These are phyloP conservation scores for Ciconia boyciana DNA, from an alignment of 2,113 vertebrate species.

Conservation along the genomic window DNA sequence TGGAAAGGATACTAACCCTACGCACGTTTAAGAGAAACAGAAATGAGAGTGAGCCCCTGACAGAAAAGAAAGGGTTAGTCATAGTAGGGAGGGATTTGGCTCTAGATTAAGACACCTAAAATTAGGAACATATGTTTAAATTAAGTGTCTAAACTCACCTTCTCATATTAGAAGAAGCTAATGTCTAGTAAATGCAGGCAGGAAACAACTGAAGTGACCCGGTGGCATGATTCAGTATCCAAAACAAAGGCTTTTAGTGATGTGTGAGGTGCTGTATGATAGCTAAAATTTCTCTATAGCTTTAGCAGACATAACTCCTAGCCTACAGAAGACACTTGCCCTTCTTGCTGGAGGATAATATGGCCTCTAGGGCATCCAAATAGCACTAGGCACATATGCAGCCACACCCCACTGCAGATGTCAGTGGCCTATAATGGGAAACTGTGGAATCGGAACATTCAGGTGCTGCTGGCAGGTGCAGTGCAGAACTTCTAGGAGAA, in stretches of 20 bases:
- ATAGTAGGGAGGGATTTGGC: not conserved
- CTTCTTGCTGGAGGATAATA: not conserved
- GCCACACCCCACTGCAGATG: not conserved
- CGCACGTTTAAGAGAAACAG: fast-evolving
- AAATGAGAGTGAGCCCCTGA: not conserved
- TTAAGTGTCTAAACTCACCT: not conserved
- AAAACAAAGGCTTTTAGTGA: not conserved
- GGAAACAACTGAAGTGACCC: not conserved
- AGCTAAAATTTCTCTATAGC: not conserved
- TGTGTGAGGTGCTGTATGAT: not conserved
- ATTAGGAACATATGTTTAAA: not conserved
- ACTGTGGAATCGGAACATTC: not conserved
- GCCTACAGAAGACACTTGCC: not conserved
- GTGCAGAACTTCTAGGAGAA: not conserved
- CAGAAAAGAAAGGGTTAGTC: not conserved
- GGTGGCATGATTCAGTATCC: not conserved
- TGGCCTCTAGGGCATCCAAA: not conserved
- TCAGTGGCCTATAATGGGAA: not conserved
- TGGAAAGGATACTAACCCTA: not conserved
- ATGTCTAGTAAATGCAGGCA: not conserved
- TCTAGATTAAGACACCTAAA: not conserved
- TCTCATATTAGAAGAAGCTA: not conserved
- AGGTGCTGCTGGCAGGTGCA: not conserved
- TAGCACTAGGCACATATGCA: not conserved
- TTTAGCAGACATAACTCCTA: not conserved